A percentile compares a stretch with the other conserved stretches of the same genome.
Evolutionary conservation across 2,888 invertebrate species (phyloP).

Genomic region (Coremacera marginata): DNA sequence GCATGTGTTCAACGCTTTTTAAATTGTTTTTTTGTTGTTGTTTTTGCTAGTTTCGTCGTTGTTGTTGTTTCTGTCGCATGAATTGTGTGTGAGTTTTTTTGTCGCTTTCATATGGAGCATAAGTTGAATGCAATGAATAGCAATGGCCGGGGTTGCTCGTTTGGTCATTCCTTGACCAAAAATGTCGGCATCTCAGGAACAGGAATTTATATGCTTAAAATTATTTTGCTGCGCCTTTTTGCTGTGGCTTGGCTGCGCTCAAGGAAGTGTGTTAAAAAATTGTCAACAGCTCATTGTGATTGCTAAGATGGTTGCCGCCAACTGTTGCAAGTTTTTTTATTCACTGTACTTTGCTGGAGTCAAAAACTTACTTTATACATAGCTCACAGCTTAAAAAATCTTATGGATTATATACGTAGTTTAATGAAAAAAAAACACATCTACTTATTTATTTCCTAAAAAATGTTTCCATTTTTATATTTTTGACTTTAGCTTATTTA

Average conservation of each 20-base stretch:
- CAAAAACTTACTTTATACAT: too few species aligned
- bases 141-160: background rate
- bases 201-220: slow-evolving; percentile 22
- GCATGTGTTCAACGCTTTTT: slow-evolving; percentile 55
- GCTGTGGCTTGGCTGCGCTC: background rate
- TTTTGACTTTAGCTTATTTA: too few species aligned
- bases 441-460: too few species aligned
- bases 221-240: background rate
- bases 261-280: slow-evolving; percentile 14
- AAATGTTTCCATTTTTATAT: too few species aligned
- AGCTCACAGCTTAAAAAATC: too few species aligned
- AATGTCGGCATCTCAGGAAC: slow-evolving; percentile 2
- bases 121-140: background rate
- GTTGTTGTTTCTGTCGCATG: slow-evolving; percentile 52
- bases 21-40: slow-evolving; percentile 62
- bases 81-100: slow-evolving; percentile 65
- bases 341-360: background rate
- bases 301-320: slow-evolving; percentile 15
- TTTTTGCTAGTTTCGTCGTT: slow-evolving; percentile 39
- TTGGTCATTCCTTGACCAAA: slow-evolving; percentile 7
- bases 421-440: too few species aligned
- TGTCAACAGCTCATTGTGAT: slow-evolving; percentile 20
- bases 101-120: slow-evolving; percentile 19
- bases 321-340: background rate
- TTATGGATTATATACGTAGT: too few species aligned